Evolutionary conservation across 2,113 vertebrate genomes (phyloP).

Genomic region (Aphelocoma coerulescens): DNA sequence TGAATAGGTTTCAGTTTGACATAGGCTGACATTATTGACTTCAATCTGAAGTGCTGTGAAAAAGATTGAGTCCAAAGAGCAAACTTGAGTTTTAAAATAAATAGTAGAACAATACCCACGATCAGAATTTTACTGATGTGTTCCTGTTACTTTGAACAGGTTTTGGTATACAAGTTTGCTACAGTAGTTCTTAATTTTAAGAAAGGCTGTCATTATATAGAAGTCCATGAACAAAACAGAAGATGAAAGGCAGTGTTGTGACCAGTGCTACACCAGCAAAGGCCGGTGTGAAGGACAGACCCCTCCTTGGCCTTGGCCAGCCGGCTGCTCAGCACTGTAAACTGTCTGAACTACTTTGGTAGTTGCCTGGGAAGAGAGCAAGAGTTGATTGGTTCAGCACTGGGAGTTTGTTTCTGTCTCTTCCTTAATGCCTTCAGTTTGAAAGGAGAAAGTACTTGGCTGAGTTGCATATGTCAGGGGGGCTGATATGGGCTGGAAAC

Average conservation of each 20-base stretch:
- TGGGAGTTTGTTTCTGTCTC: neutral
- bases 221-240: neutral
- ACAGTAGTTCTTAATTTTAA: neutral
- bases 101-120: neutral
- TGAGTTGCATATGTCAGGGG: neutral
- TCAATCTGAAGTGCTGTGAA: neutral
- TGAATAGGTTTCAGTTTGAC: neutral
- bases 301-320: neutral
- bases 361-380: neutral
- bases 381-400: neutral
- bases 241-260: neutral
- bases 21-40: neutral
- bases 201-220: neutral
- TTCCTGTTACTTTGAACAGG: neutral
- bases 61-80: neutral
- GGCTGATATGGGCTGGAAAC: neutral
- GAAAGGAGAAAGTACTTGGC: neutral
- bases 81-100: neutral
- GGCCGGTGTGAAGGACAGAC: neutral
- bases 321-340: accelerated
- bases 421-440: neutral
- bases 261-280: neutral
- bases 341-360: neutral
- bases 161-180: neutral
- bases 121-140: neutral